Conservation (phyloP, 1,140 invertebrate species). For the Cyrtorhinus lividipennis region DNA sequence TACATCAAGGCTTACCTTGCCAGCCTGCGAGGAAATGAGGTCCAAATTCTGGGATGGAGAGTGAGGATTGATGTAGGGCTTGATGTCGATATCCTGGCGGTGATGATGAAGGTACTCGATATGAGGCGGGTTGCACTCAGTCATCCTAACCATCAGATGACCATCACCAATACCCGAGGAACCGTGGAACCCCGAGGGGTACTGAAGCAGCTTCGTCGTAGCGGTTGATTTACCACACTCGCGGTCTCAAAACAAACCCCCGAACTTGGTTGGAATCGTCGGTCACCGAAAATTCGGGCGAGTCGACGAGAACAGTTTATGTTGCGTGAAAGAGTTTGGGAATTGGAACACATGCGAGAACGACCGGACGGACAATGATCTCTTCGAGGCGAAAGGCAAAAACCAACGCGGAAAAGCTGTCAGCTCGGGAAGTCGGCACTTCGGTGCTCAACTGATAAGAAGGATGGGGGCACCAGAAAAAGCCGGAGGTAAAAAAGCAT, state of each 20-base stretch:
- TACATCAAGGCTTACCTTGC: neutral
- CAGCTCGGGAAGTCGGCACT: neutral
- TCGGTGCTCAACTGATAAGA: neutral
- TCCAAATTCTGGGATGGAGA: neutral
- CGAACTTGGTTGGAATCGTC: too few relatives aligned
- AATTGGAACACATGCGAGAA: too few relatives aligned
- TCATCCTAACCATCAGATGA: conserved; percentile 9
- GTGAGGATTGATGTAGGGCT: conserved; percentile 4
- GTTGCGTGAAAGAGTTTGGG: too few relatives aligned
- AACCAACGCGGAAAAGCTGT: neutral
- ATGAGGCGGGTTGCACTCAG: conserved; percentile 4
- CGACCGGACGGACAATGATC: too few relatives aligned
- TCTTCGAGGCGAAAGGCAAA: neutral
- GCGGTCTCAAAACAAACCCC: neutral
- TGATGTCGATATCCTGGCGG: neutral
- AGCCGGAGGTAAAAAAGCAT: conserved; percentile 6
- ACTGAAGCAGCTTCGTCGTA: neutral
- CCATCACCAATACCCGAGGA: neutral
- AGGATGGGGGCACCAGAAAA: neutral
- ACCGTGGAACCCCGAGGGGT: neutral
- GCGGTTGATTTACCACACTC: neutral
- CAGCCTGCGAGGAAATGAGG: neutral
- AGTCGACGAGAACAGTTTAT: too few relatives aligned
- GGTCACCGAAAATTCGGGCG: too few relatives aligned
- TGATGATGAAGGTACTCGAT: neutral